Conservation (phyloP, 2,888 invertebrate genomes). For the Ephialtes manifestator region DNA sequence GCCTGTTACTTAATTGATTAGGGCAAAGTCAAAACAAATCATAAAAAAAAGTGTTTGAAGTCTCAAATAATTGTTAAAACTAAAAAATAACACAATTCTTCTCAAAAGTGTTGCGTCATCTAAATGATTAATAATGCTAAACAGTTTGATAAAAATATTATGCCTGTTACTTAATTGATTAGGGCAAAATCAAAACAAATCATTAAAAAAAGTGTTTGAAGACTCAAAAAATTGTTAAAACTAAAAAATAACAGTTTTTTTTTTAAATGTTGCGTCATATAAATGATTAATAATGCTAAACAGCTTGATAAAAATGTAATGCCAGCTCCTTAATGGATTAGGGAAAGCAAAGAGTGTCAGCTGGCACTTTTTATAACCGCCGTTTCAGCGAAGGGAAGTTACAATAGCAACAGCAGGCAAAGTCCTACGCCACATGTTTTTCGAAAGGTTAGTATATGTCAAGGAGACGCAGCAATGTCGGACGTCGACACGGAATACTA, state of each 20-base stretch:
- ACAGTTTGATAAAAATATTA: not conserved
- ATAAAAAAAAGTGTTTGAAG: not conserved
- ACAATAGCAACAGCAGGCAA: constrained; percentile 52
- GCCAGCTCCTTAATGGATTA: not conserved
- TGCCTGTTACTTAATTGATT: not conserved
- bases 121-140: not conserved
- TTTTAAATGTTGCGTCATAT: too few relatives aligned
- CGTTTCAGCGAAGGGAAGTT: constrained; percentile 9
- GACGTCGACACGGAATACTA: constrained; percentile 80
- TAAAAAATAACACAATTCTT: constrained; percentile 2
- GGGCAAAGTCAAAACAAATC: too few relatives aligned
- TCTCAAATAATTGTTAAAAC: not conserved
- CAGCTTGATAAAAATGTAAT: not conserved
- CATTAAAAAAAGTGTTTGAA: not conserved
- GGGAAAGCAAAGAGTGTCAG: not conserved
- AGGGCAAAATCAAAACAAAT: not conserved
- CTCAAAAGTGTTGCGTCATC: too few relatives aligned
- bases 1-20: not conserved
- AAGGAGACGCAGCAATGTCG: constrained; percentile 79
- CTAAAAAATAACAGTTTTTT: not conserved
- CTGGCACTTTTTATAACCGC: constrained; percentile 29
- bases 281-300: not conserved
- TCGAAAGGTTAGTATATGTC: constrained; percentile 79
- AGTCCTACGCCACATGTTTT: constrained; percentile 79
- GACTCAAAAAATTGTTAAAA: not conserved